Evolutionary conservation across 2,888 invertebrate genomes (phyloP), one percentile per base, ranked within the genome.

Genomic region (Cybosia mesomella): DNA sequence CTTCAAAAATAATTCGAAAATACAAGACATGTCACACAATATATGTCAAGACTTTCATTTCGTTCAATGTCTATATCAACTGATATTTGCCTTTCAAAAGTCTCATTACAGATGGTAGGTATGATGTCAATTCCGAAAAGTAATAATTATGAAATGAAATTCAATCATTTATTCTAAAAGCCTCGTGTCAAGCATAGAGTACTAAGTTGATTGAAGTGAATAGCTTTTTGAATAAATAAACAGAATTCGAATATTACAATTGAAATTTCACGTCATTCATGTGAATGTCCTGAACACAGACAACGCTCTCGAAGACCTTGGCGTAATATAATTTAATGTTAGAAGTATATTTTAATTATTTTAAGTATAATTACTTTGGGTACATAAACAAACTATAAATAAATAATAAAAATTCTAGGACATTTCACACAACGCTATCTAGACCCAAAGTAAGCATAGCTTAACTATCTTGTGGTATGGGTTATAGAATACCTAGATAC

Each of bases 81-180:
- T n/a, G n/a, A n/a, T n/a, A n/a, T n/a, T n/a, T n/a, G 10, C n/a
- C 32, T 32, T 34, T 58, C 2, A 58, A n/a, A 32, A n/a, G 15
- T 55, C 10, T 24, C 15, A 55, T 55, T 15, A 55, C 55, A 55
- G 24, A 49, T 7, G n/a, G 18, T 49, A n/a, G 49, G 49, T 49
- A 18, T n/a, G 9, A 8, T 49, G n/a, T 49, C 49, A 49, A 55
- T 24, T 55, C 24, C 13, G 15, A 7, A 7, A 24, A 55, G 55
- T 55, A 24, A n/a, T n/a, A n/a, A 55, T 55, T 55, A 55, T 24
- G 49, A 49, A 49, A 24, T 55, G 11, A 24, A 55, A 24, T 55
- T 3, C 13, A 18, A 24, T 13, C 55, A 55, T 55, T 55, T 55
- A 55, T 7, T 24, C 13, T 55, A 55, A 55, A 55, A 55, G 55